Conservation (phyloP, 2,888 invertebrate genomes). For the Erebia epiphron region DNA sequence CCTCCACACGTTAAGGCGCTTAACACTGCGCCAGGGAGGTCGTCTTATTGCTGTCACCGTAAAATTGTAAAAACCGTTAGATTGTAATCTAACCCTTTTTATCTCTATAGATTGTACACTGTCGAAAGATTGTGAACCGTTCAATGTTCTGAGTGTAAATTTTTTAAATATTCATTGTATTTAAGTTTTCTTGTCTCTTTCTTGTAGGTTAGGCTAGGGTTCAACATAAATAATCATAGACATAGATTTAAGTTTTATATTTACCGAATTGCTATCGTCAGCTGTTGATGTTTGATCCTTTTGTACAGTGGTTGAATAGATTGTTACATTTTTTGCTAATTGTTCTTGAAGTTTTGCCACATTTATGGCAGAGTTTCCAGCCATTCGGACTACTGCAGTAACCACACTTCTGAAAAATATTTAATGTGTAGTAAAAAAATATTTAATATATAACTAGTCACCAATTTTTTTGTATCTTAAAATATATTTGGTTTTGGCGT, state of each 20-base stretch:
- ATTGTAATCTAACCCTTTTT: too few species aligned
- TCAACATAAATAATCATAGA: too few species aligned
- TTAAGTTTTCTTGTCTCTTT: too few species aligned
- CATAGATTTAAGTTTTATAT: conserved; percentile 39
- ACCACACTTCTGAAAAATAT: conserved; percentile 85
- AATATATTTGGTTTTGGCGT: neutral
- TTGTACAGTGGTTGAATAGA: conserved; percentile 63
- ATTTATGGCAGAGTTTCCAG: conserved; percentile 86
- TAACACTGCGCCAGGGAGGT: neutral
- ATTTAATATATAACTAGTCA: neutral
- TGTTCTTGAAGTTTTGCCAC: conserved; percentile 88
- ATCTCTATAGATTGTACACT: too few species aligned
- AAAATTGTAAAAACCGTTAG: too few species aligned
- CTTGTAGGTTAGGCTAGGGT: too few species aligned
- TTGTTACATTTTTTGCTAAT: conserved; percentile 73
- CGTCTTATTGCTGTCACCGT: too few species aligned
- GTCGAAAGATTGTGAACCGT: too few species aligned
- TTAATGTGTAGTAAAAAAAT: conserved; percentile 44
- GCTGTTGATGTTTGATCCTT: conserved; percentile 48
- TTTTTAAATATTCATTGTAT: too few species aligned
- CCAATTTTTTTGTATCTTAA: neutral
- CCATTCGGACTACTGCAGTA: conserved; percentile 87
- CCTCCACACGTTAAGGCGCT: neutral
- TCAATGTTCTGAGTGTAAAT: too few species aligned
- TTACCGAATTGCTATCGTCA: conserved; percentile 62